Evolutionary conservation across 2,888 invertebrate genomes (phyloP), one percentile per base, ranked within the genome.

Genomic region (Drosophila borborema): DNA sequence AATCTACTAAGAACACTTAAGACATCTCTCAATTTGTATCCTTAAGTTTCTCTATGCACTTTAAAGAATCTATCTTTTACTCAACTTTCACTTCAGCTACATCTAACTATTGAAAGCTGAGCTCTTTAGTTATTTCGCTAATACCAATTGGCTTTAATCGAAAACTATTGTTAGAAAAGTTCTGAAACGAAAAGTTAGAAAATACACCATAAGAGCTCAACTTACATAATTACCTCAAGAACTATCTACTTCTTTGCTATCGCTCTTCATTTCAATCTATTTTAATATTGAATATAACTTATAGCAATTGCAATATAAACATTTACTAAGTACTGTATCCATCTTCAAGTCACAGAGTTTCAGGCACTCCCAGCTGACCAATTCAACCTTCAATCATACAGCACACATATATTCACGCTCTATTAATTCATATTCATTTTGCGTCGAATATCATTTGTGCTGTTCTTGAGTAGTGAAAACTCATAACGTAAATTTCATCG

Each of bases 401-500:
- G 82, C 84, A 82, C 82, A 80, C 70, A 83, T 82, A 74, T 78
- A 83, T 83, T 89, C 70, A 54, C 59, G 58, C 18, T 38, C 40
- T 53, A 45, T 51, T 45, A 48, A 59, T 64, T 59, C 55, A 56
- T 9, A 46, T 49, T 68, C 46, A 54, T 59, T 64, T 49, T 7
- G 49, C 72, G 75, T 63, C 46, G 72, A 77, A 77, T 86, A 77
- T 81, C 64, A 77, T 89, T 86, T 91, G 90, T 89, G 87, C 90
- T 91, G 84, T 81, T 69, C 74, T 81, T 34, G 81, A 91, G 91
- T 92, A 91, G 80, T 80, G 91, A 92, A 92, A 91, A 91, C 88
- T 86, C 92, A 91, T 91, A 91, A 92, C 91, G 91, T 91, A 91
- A 91, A 89, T 91, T 90, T 90, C 88, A 90, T 85, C 88, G 88